phyloP scores from a whole-genome alignment of 37 sponge, comb jelly and placozoan genomes.

The Geodia barretti region DNA sequence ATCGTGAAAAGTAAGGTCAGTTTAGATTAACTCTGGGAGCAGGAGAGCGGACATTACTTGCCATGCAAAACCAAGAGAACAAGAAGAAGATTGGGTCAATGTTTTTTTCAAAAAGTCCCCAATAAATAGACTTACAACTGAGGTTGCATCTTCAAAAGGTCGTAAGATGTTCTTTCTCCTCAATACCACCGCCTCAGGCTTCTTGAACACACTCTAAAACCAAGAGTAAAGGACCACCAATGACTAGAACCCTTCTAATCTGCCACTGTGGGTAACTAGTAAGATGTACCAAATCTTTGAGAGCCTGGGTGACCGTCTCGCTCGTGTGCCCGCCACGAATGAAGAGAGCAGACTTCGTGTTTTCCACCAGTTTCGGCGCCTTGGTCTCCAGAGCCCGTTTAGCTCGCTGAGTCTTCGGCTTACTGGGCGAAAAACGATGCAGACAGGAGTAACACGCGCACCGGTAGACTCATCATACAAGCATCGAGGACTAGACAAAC shows the following conservation, averaged over 20 bases:
- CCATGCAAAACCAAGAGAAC: background rate
- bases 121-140: slow-evolving; percentile 60
- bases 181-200: slow-evolving; percentile 73
- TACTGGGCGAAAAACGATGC: slow-evolving; percentile 39
- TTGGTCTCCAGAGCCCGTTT: slow-evolving; percentile 74
- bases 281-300: slow-evolving; percentile 78
- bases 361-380: slow-evolving; percentile 84
- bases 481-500: background rate
- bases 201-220: slow-evolving; percentile 79
- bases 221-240: background rate
- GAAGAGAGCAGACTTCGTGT: slow-evolving; percentile 79
- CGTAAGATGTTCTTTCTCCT: slow-evolving; percentile 65
- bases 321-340: slow-evolving; percentile 86
- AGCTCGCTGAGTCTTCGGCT: slow-evolving; percentile 85
- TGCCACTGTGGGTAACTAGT: background rate
- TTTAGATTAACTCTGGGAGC: no score
- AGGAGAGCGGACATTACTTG: background rate
- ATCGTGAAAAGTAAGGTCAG: no score
- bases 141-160: slow-evolving; percentile 82
- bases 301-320: slow-evolving; percentile 69
- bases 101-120: background rate
- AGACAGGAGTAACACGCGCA: background rate
- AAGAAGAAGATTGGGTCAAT: background rate
- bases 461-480: background rate
- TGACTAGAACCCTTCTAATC: background rate